Base-by-base conservation (phyloP, 2,113 vertebrate species). In the Zosterops hypoxanthus region DNA sequence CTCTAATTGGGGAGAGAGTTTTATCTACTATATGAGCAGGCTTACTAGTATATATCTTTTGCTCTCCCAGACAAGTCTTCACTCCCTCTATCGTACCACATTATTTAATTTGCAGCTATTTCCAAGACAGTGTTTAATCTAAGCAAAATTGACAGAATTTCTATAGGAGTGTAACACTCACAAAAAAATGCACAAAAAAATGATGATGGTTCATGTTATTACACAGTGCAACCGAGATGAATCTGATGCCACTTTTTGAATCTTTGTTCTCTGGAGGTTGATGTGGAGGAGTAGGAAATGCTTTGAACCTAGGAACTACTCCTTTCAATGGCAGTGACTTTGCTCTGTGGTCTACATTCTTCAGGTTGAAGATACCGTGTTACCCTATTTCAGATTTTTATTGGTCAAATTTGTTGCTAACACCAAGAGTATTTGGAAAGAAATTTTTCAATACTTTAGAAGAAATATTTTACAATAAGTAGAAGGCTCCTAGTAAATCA, bases 91-190 rank as follows among this genome's bases (percentile, higher is more conserved):
- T 64, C 70, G 1, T 49, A 69, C 20, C 26, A 46, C 41, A 69
- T 22, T 89, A 60, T 19, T 72, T 89, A 87, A 91, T 96, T 91
- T 90, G 65, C 73, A 84, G 47, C 61, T 85, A 91, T 85, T 93
- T 61, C 44, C 73, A 93, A 49, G 53, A 64, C 66, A 79, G 49
- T 90, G 33, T 87, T 91, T 85, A 46, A 93, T 71, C 87, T 82
- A 52, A 68, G 52, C 31, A 82, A 79, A 68, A 20, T 1, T 82
- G 57, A 70, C 52, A 93, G 69, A 87, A 91, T 70, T 94, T 88
- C 71, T 63, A 46, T 25, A 80, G 31, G 21, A 95, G 63, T 23
- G 4, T 60, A 75, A 63, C 12, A 28, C 31, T 96, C 78, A 82
- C 41, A 77, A 69, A 77, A 77, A 77, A 61, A 25, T 82, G 17